Evolutionary conservation across 2,797 vertebrate genomes (phyloP).

Genomic region (Neomorphus geoffroyi): DNA sequence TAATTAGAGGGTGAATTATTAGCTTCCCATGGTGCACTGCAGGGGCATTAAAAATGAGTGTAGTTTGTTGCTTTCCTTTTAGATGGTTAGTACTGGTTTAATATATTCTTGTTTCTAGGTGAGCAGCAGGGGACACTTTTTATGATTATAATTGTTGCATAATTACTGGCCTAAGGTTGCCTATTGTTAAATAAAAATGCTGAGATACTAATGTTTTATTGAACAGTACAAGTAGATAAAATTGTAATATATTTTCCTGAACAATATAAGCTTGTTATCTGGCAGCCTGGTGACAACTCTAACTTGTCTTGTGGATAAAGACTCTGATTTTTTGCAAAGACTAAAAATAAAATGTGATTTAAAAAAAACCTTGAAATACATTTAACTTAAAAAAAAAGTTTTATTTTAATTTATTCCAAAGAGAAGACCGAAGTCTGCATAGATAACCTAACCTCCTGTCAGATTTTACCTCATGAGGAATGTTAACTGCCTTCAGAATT

Average conservation of each 20-base stretch:
- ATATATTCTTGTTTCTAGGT: conserved; percentile 82
- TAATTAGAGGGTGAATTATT: conserved; percentile 88
- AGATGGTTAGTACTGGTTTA: conserved; percentile 74
- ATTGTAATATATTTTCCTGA: conserved; percentile 78
- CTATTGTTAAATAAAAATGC: conserved; percentile 84
- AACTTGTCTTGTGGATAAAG: conserved; percentile 44
- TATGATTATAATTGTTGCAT: conserved; percentile 85
- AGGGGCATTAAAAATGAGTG: conserved; percentile 82
- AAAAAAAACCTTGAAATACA: neutral
- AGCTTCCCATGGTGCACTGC: conserved; percentile 85
- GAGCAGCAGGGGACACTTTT: conserved; percentile 80
- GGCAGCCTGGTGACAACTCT: conserved; percentile 68
- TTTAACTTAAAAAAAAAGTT: neutral
- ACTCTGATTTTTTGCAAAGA: neutral
- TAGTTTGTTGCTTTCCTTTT: conserved; percentile 76
- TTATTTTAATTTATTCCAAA: neutral
- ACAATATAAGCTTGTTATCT: conserved; percentile 73
- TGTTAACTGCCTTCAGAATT: neutral
- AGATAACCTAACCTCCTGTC: neutral
- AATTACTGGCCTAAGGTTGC: conserved; percentile 83
- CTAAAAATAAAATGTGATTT: conserved; percentile 30
- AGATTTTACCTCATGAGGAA: neutral
- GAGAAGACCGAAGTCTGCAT: neutral
- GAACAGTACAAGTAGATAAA: conserved; percentile 80
- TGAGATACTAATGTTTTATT: conserved; percentile 83